Base-by-base conservation (phyloP, 2,113 vertebrate genomes). In the Tylochromis polylepis region DNA sequence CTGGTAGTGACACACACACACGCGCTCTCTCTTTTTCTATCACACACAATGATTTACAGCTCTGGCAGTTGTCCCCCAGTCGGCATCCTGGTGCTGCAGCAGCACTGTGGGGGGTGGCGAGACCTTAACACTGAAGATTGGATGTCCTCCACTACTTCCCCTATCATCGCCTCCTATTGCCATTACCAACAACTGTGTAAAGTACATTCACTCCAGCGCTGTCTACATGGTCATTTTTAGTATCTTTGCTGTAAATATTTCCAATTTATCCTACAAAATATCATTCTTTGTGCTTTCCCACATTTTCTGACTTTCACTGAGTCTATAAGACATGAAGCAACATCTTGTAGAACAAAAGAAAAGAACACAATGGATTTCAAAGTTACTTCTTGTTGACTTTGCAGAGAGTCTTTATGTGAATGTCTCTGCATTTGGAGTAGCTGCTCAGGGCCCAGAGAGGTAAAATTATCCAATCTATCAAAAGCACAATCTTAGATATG, bases 11-110 rank as follows among this genome's bases (percentile, higher is more conserved):
- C 36, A 57, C 43, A 82, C 15, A 58, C 34, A 51, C 83, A 90
- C 85, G 62, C 65, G 56, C 55, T 31, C 46, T 46, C 80, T 53
- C 27, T 22, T 49, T 82, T 65, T 82, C 58, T 51, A 51, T 84
- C 36, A 86, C 59, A 85, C 51, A 83, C 29, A 27, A n/a, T 94
- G 92, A 96, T 95, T 96, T 95, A 95, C 92, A 91, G 87, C 85
- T 89, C 1, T 12, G 85, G 65, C 95, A 95, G 91, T 94, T 95
- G 93, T 91, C 90, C 81, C 31, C 24, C 55, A 82, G 82, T 89
- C 88, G 53, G 81, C 55, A 57, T 93, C 88, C 83, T 86, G 84
- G 82, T 86, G 82, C 80, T 93, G 46, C 80, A 70, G 91, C 46
- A 75, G 72, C 41, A 6, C 83, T 84, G 70, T 79, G 79, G 62